Evolutionary conservation across 2,797 vertebrate genomes (phyloP).

Genomic region (Pseudotriccus pelzelni): DNA sequence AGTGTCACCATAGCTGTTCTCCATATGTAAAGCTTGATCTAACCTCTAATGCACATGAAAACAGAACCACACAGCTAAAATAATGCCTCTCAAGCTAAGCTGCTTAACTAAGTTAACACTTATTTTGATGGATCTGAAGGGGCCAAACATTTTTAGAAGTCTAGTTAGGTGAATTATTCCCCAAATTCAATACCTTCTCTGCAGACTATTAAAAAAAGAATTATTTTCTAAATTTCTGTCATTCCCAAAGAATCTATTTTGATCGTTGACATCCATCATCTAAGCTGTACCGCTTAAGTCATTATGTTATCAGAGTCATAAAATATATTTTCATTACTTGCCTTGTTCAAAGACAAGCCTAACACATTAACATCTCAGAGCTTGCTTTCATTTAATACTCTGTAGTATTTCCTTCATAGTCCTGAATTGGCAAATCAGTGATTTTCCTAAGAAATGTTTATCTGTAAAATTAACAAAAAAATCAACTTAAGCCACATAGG

Average conservation of each 20-base stretch:
- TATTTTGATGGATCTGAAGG: neutral
- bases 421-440: neutral
- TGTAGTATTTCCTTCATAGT: neutral
- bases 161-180: neutral
- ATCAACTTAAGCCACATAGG: neutral
- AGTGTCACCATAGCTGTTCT: neutral
- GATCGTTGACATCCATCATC: neutral
- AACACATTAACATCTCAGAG: neutral
- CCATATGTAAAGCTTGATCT: neutral
- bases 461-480: neutral
- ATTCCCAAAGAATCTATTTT: neutral
- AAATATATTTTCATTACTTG: neutral
- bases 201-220: neutral
- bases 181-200: neutral
- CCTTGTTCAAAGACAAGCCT: neutral
- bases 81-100: neutral
- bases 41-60: neutral
- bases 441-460: neutral
- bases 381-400: neutral
- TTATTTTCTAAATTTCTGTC: neutral
- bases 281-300: neutral
- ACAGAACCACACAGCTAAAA: neutral
- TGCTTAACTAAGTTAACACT: neutral
- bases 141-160: neutral
- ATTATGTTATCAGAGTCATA: neutral